Percentiles rank a stretch among this genome's conserved stretches.
phyloP scores from a whole-genome alignment of 2,888 invertebrate genomes.

The Polydrusus tereticollis region DNA sequence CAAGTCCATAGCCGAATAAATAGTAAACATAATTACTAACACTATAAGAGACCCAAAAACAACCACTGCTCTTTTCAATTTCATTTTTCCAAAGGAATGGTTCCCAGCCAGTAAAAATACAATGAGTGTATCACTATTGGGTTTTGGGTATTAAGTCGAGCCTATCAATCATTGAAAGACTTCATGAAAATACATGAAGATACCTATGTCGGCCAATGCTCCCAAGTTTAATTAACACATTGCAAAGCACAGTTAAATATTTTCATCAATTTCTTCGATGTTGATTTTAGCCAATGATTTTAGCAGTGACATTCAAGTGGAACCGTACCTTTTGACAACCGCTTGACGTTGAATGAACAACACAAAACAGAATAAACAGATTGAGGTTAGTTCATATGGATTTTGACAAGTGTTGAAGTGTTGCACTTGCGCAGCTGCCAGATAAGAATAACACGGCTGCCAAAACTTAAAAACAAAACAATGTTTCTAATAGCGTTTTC shows the following conservation, averaged over 20 bases:
- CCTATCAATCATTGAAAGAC: neutral
- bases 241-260: slow-evolving; percentile 9
- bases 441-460: no score
- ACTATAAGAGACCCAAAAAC: slow-evolving; percentile 74
- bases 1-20: slow-evolving; percentile 77
- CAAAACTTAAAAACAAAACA: no score
- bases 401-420: neutral
- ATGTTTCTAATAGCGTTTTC: no score
- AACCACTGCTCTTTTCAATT: slow-evolving; percentile 71
- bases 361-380: no score
- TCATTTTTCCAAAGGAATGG: slow-evolving; percentile 63
- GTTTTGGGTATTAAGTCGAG: neutral
- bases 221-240: slow-evolving; percentile 5
- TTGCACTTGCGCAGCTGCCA: no score
- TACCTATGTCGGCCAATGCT: neutral
- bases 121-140: neutral
- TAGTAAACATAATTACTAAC: slow-evolving; percentile 73
- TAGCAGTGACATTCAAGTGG: neutral
- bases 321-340: neutral
- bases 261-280: neutral
- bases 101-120: neutral
- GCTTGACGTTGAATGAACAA: neutral
- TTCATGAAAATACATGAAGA: neutral
- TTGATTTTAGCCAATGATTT: neutral
- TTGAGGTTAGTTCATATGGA: no score